A percentile compares a stretch with the other conserved stretches of the same genome.
Conservation (phyloP, 2,888 invertebrate species). For the Capitulum mitella region DNA sequence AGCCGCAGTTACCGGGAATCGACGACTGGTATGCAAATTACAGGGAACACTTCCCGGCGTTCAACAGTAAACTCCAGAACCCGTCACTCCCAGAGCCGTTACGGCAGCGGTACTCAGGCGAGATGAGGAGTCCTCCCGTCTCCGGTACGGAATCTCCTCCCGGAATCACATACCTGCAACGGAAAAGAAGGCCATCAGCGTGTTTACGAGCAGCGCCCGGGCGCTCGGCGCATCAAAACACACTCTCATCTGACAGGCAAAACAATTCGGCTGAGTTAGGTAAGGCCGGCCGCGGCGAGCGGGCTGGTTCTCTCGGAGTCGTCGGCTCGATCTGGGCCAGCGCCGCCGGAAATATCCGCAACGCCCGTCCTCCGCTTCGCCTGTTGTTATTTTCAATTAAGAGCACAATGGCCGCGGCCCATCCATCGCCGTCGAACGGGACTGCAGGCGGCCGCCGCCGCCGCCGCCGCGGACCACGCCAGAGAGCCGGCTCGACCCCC, state of each 20-base stretch:
- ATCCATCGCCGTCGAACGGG: neutral
- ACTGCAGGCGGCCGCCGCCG: neutral
- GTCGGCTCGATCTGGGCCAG: neutral
- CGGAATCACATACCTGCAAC: constrained; percentile 17
- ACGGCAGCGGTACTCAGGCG: neutral
- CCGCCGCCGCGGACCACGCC: too few species aligned
- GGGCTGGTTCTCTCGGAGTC: neutral
- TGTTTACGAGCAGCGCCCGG: too few species aligned
- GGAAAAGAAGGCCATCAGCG: neutral
- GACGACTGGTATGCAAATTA: neutral
- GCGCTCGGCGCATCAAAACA: neutral
- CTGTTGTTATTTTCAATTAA: constrained; percentile 8
- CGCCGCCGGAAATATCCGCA: neutral
- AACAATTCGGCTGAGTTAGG: neutral
- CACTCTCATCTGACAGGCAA: neutral
- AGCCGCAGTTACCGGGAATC: neutral
- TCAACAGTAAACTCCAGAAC: too few species aligned
- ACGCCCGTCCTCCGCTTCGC: neutral
- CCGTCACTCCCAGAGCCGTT: too few species aligned
- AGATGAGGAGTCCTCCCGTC: neutral
- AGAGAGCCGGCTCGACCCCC: too few species aligned
- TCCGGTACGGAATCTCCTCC: neutral
- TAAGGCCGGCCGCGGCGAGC: neutral
- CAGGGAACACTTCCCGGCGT: too few species aligned
- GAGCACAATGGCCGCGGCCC: neutral